Evolutionary conservation across 2,888 invertebrate genomes (phyloP).

Genomic region (Nemapogon koenigi): DNA sequence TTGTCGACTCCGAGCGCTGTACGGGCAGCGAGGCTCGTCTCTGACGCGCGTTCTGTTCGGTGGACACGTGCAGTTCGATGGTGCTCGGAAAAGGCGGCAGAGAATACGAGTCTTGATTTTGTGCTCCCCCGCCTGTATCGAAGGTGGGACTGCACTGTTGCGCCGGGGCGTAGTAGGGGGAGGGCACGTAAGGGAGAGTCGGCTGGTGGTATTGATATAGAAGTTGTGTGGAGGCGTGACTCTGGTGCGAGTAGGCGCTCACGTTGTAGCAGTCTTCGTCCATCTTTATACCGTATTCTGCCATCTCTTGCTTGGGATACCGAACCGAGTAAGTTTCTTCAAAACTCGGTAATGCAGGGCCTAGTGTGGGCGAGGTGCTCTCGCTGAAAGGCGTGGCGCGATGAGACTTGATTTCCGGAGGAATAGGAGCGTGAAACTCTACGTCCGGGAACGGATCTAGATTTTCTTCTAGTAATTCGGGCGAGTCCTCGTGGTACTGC

Average conservation of each 20-base stretch:
- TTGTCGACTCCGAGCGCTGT: conserved; percentile 81
- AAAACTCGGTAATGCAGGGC: conserved; percentile 81
- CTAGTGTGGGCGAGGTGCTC: conserved; percentile 48
- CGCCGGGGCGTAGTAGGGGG: conserved; percentile 66
- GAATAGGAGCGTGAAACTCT: conserved; percentile 56
- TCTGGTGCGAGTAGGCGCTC: conserved; percentile 63
- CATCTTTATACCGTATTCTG: conserved; percentile 78
- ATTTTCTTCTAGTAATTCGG: conserved; percentile 74
- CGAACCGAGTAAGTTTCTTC: conserved; percentile 87
- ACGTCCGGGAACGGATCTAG: conserved; percentile 79
- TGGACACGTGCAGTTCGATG: conserved; percentile 72
- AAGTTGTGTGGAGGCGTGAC: conserved; percentile 61
- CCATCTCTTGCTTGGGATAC: conserved; percentile 70
- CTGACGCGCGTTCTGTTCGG: conserved; percentile 69
- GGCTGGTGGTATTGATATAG: conserved; percentile 68
- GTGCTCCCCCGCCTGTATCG: conserved; percentile 52
- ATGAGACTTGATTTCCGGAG: conserved; percentile 47
- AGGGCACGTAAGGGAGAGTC: conserved; percentile 59
- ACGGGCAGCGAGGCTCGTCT: conserved; percentile 79
- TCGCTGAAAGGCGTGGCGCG: conserved; percentile 49
- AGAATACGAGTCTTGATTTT: conserved; percentile 71
- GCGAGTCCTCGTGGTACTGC: conserved; percentile 75
- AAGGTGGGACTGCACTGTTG: conserved; percentile 64
- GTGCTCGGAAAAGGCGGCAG: conserved; percentile 74
- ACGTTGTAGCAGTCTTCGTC: conserved; percentile 85